phyloP scores from a whole-genome alignment of 2,888 invertebrate species.

The Melanophora roralis region DNA sequence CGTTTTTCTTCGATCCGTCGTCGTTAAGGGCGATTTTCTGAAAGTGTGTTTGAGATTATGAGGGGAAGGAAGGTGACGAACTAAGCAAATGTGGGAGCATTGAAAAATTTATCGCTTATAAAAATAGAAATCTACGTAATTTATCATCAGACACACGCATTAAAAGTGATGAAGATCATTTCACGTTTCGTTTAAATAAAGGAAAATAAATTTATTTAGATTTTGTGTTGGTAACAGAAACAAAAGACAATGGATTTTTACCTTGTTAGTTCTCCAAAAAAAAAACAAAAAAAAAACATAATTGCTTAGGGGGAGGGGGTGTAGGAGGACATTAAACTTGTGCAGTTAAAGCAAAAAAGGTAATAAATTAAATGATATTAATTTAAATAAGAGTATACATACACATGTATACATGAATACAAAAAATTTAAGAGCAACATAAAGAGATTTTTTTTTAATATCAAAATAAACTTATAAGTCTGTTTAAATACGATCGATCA shows the following conservation, averaged over 20 bases:
- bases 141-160: slow-evolving; percentile 37
- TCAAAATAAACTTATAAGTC: too few species aligned
- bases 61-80: slow-evolving; percentile 54
- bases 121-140: slow-evolving; percentile 59
- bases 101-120: slow-evolving; percentile 42
- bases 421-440: too few species aligned
- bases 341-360: not conserved
- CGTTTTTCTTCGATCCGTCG: slow-evolving; percentile 5
- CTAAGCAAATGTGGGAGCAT: slow-evolving; percentile 50
- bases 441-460: too few species aligned
- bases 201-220: slow-evolving; percentile 31
- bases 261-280: not conserved
- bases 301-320: not conserved
- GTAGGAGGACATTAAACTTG: not conserved
- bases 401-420: too few species aligned
- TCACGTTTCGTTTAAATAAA: slow-evolving; percentile 7
- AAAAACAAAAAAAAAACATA: too few species aligned
- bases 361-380: slow-evolving; percentile 20
- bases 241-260: not conserved
- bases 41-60: too few species aligned
- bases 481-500: too few species aligned
- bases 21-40: slow-evolving; percentile 49
- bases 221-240: slow-evolving; percentile 36
- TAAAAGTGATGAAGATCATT: not conserved
- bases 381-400: not conserved